Percentiles rank a stretch among this genome's conserved stretches.
Evolutionary conservation across 2,888 invertebrate species (phyloP).

Genomic region (Athalia cordata): DNA sequence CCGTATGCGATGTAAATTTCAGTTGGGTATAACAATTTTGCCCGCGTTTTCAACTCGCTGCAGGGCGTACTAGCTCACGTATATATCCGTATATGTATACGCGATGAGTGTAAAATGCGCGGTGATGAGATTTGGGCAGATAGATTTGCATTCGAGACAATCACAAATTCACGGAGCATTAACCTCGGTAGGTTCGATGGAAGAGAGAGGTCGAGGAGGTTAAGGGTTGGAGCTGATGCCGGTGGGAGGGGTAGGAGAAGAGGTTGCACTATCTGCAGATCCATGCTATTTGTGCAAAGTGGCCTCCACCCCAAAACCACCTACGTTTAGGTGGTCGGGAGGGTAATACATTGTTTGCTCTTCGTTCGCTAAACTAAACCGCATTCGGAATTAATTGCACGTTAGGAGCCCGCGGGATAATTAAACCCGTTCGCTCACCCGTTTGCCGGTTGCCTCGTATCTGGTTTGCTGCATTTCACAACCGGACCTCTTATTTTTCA

Average conservation of each 20-base stretch:
- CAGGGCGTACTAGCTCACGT: too few relatives aligned
- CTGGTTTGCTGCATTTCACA: conserved; percentile 53
- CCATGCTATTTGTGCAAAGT: conserved; percentile 68
- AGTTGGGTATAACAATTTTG: too few relatives aligned
- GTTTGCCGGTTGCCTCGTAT: conserved; percentile 51
- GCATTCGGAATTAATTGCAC: conserved; percentile 70
- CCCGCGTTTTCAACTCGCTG: too few relatives aligned
- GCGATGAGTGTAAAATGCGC: background rate
- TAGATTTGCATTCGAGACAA: conserved; percentile 61
- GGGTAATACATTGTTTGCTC: conserved; percentile 69
- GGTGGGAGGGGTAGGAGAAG: conserved; percentile 50
- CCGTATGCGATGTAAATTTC: too few relatives aligned
- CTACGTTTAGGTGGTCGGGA: conserved; percentile 64
- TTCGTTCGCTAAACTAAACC: conserved; percentile 70
- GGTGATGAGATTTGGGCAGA: conserved; percentile 30
- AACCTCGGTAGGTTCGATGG: conserved; percentile 52
- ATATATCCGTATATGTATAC: background rate
- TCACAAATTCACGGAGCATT: conserved; percentile 66
- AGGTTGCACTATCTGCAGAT: conserved; percentile 66
- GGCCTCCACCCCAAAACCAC: conserved; percentile 65
- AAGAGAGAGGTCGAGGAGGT: conserved; percentile 51
- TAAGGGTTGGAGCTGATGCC: conserved; percentile 52
- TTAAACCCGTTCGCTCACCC: conserved; percentile 66
- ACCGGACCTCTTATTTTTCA: conserved; percentile 4
- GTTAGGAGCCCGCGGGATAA: conserved; percentile 68